Evolutionary conservation across 2,888 invertebrate species (phyloP).

Genomic region (Yponomeuta evonymella): DNA sequence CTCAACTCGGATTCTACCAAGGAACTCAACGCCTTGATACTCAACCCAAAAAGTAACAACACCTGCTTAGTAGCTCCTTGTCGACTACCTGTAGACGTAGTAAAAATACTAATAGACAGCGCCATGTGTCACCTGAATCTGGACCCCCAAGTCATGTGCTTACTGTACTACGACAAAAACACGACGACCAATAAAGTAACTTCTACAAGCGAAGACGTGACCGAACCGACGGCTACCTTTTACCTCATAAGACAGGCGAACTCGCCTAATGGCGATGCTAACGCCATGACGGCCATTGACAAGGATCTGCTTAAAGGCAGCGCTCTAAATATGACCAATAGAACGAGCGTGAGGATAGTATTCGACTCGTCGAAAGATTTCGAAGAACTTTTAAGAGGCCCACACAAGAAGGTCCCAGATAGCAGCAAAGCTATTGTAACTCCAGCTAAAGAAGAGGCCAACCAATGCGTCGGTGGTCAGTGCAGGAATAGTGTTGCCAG

Average conservation of each 20-base stretch:
- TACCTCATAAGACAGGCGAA: conserved; percentile 65
- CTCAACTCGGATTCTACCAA: conserved; percentile 36
- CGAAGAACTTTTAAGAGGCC: conserved; percentile 28
- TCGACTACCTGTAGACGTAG: conserved; percentile 55
- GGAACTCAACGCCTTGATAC: conserved; percentile 56
- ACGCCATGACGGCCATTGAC: conserved; percentile 59
- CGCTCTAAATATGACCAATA: conserved; percentile 57
- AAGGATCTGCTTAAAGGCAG: conserved; percentile 56
- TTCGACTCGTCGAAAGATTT: conserved; percentile 66
- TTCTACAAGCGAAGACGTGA: conserved; percentile 49
- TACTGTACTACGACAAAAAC: conserved; percentile 60
- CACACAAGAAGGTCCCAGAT: conserved; percentile 32
- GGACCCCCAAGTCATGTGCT: conserved; percentile 61
- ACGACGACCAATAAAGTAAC: conserved; percentile 42
- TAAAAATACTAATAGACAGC: conserved; percentile 55
- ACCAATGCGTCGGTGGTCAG: conserved; percentile 48
- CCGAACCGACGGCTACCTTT: conserved; percentile 62
- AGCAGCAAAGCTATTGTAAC: conserved; percentile 33
- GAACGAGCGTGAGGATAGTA: conserved; percentile 60
- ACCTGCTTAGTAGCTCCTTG: conserved; percentile 67
- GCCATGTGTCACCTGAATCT: conserved; percentile 62
- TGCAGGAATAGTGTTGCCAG: conserved; percentile 56
- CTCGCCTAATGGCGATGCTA: conserved; percentile 45
- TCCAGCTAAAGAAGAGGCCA: conserved; percentile 36
- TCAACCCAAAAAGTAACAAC: conserved; percentile 59